Evolutionary conservation across 1,140 invertebrate genomes (phyloP), one percentile per base, ranked within the genome.

Genomic region (Yoshiicerus persimilis): DNA sequence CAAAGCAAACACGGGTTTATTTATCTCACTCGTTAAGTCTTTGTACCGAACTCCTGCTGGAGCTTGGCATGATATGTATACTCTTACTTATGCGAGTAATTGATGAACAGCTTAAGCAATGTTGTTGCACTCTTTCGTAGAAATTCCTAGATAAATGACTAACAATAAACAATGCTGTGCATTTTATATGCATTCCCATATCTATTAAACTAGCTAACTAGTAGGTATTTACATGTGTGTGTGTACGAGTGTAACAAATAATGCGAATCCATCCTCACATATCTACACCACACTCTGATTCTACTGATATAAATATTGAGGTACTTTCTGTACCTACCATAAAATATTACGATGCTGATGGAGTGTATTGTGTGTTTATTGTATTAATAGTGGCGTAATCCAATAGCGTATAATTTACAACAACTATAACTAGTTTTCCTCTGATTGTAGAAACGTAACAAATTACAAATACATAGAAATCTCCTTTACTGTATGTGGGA

Each of bases 1-100:
- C 83, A 84, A 84, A 84, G 83, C 56, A 62, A 84, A 84, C 83
- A 62, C 83, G 41, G 39, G 83, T 84, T 84, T 84, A 84, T 84
- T 84, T 56, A 84, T 84, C 83, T 84, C 13, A 36, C 75, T 80
- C 83, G 83, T 84, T 47, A 84, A 84, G 41, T 8, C 39, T 34
- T 80, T 80, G 75, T 84, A 27, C n/a, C 1, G 13, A 70, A 11
- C 9, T 30, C 66, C 66, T 30, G 25, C 66, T 70, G 27, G 66
- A 70, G 30, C 25, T 32, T 32, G 10, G 66, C 13, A 27, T 27
- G 66, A 27, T 70, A 70, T 32, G 30, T 13, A 16, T 20, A 20
- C 77, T 83, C 20, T 41, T 11, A 30, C 23, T 56, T 56, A 20
- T 47, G 38, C 11, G 38, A 16, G 41, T 84, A 41, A 84, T 30